Base-by-base conservation (phyloP, 2,888 invertebrate genomes). In the Allolobophora icterica region DNA sequence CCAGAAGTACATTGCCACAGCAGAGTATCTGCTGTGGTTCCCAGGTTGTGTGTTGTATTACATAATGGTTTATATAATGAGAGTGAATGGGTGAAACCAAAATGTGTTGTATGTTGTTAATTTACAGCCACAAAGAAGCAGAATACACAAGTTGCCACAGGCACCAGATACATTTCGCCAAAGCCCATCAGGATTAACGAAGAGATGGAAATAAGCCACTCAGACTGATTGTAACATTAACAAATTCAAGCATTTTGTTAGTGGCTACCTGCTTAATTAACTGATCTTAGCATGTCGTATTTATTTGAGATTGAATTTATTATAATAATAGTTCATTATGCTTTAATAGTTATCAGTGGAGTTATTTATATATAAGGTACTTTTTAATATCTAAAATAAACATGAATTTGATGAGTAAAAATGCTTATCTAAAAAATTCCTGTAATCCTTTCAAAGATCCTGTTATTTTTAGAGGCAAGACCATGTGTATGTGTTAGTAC, bases 241-340 rank as follows among this genome's bases (percentile, higher is more conserved):
- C 11, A 21, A 11, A 71, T 71, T 30, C n/a, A 71, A n/a, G 30
- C 4, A 71, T 71, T 11, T 71, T 71, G 5, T 13, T 45, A 45
- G 45, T 15, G 13, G 30, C 30, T 71, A 52, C 52, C 24, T 52
- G 1, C 6, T n/a, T n/a, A n/a, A 52, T 52, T 52, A 24, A 52
- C 52, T n/a, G n/a, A 71, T n/a, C 71, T 71, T n/a, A n/a, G 71
- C n/a, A n/a, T n/a, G 11, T n/a, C 30, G n/a, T 71, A 71, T 71
- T 71, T n/a, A 71, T 71, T 71, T 71, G 30, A 71, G n/a, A 71
- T n/a, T 71, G 71, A n/a, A n/a, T 71, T 71, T n/a, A 71, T 71
- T 71, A 6, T 71, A 71, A 8, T 71, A 71, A 8, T 71, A 71
- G 71, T 71, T 71, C 30, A 71, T 71, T 71, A n/a, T n/a, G n/a